Evolutionary conservation across 2,797 vertebrate genomes (phyloP).

Genomic region (Cyclopterus lumpus): DNA sequence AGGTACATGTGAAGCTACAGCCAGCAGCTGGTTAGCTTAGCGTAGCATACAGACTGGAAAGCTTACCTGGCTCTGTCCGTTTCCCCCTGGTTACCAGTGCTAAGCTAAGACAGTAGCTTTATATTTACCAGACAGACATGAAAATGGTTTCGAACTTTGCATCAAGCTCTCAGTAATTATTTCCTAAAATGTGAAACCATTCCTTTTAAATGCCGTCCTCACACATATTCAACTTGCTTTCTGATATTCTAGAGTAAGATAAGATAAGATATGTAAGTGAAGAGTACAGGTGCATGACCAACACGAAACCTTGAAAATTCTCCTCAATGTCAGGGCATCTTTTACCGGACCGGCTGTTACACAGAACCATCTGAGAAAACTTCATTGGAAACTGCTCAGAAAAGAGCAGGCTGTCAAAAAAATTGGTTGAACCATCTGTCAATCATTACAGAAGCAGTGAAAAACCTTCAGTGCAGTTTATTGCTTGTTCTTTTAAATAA

Average conservation of each 20-base stretch:
- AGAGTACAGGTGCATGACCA: neutral
- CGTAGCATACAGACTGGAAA: neutral
- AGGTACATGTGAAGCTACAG: neutral
- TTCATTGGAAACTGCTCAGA: no score
- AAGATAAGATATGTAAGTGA: no score
- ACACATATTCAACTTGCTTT: neutral
- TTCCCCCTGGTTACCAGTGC: neutral
- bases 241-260: no score
- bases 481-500: no score
- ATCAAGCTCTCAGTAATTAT: neutral
- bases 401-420: no score
- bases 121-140: neutral
- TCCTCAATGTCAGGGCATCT: neutral
- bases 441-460: no score
- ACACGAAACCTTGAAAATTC: neutral
- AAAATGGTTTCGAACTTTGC: neutral
- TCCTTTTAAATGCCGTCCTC: neutral
- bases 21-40: neutral
- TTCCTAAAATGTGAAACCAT: neutral
- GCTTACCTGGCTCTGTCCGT: no score
- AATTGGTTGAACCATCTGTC: no score
- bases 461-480: no score
- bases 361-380: no score
- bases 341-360: no score
- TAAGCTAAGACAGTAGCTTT: neutral